Conservation (phyloP, 2,113 vertebrate species). For the Microcebus murinus region DNA sequence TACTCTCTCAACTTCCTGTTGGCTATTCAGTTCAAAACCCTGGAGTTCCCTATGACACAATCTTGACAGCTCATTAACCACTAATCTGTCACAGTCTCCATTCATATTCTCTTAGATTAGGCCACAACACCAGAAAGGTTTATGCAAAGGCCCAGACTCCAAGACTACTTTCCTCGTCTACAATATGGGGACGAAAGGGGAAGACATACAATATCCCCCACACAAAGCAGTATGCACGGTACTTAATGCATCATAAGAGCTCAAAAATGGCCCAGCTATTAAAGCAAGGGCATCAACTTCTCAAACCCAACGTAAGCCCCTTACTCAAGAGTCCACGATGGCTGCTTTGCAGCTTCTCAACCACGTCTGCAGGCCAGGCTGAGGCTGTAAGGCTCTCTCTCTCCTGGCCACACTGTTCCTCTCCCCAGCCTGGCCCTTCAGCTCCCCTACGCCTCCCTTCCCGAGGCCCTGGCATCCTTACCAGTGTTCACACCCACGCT, state of each 20-base stretch:
- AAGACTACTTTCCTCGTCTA: not conserved
- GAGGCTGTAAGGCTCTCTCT: no score
- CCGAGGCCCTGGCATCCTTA: not conserved
- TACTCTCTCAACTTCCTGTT: not conserved
- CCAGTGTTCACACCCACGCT: fast-evolving
- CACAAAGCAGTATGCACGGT: not conserved
- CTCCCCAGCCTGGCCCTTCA: not conserved
- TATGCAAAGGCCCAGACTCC: not conserved
- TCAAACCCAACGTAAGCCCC: not conserved
- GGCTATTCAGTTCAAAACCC: not conserved
- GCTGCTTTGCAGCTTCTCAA: not conserved
- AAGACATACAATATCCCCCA: not conserved
- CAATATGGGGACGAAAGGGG: no score
- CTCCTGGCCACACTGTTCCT: fast-evolving
- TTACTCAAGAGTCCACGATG: fast-evolving
- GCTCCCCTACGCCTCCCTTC: not conserved
- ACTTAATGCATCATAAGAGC: not conserved
- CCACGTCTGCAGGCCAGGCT: not conserved
- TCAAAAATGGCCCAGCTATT: not conserved
- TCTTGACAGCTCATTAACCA: not conserved
- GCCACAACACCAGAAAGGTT: not conserved
- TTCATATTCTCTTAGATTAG: not conserved
- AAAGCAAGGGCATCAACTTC: not conserved
- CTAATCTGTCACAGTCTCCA: no score
- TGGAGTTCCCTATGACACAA: not conserved